A percentile compares a stretch with the other conserved stretches of the same genome.
phyloP scores from a whole-genome alignment of 2,797 vertebrate genomes.

The Periophthalmus magnuspinnatus region DNA sequence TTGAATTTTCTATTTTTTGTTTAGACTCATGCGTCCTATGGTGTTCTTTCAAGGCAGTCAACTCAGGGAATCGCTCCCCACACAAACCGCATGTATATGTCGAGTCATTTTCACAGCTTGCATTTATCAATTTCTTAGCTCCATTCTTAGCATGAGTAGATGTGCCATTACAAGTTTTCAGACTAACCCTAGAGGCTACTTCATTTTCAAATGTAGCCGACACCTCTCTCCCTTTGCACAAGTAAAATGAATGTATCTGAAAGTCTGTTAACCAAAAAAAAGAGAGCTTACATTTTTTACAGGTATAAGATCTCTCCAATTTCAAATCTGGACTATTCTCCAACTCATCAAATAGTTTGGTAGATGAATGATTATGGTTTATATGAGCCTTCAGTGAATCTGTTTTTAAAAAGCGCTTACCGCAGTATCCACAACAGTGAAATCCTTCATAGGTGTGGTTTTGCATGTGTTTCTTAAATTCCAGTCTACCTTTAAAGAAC shows the following conservation, averaged over 20 bases:
- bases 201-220: conserved; percentile 38
- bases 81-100: conserved; percentile 80
- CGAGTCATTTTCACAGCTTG: conserved; percentile 24
- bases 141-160: conserved; percentile 45
- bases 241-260: conserved; percentile 70
- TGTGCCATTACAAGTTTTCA: conserved; percentile 57
- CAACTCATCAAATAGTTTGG: conserved; percentile 41
- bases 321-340: conserved; percentile 67
- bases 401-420: conserved; percentile 78
- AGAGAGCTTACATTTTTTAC: conserved; percentile 75
- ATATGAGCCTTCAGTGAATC: conserved; percentile 74
- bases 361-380: conserved; percentile 69
- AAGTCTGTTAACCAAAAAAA: conserved; percentile 85
- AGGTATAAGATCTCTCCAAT: conserved; percentile 73
- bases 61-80: conserved; percentile 74
- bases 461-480: conserved; percentile 75
- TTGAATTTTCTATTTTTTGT: conserved; percentile 69
- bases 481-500: conserved; percentile 70
- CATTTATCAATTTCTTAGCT: conserved; percentile 29
- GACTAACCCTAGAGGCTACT: conserved; percentile 43
- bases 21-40: conserved; percentile 76
- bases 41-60: conserved; percentile 74
- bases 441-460: conserved; percentile 75
- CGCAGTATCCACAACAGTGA: conserved; percentile 77
- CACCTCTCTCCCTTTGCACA: conserved; percentile 64